Conservation (phyloP, 2,113 vertebrate genomes). For the Leucopsar rothschildi region DNA sequence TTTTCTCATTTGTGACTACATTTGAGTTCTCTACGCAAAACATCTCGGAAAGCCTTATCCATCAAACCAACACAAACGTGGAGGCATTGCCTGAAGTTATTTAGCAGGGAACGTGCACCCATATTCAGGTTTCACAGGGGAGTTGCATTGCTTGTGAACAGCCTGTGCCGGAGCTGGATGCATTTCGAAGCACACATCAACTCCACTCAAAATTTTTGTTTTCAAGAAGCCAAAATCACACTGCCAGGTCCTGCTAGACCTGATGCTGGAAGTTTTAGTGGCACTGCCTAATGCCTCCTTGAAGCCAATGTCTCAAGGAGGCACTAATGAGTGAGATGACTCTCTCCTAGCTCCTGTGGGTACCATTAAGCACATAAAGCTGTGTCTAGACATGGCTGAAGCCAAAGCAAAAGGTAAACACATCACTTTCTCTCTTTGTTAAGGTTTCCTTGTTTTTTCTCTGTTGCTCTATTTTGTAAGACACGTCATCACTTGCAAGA, state of each 20-base stretch:
- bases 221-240: background rate
- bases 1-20: background rate
- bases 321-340: background rate
- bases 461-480: constrained; percentile 44
- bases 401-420: constrained; percentile 45
- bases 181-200: background rate
- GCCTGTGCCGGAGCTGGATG: background rate
- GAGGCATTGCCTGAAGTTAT: background rate
- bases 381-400: constrained; percentile 30
- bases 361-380: background rate
- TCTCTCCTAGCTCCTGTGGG: background rate
- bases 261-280: background rate
- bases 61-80: background rate
- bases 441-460: constrained; percentile 28
- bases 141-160: background rate
- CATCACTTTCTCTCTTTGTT: constrained; percentile 22
- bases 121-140: background rate
- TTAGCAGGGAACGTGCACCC: background rate
- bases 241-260: background rate
- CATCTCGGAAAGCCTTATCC: background rate
- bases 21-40: background rate
- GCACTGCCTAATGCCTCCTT: background rate
- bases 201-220: background rate
- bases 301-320: background rate
- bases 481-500: constrained; percentile 53